Base-by-base conservation (phyloP, 2,888 invertebrate species). In the Neoaliturus tenellus region DNA sequence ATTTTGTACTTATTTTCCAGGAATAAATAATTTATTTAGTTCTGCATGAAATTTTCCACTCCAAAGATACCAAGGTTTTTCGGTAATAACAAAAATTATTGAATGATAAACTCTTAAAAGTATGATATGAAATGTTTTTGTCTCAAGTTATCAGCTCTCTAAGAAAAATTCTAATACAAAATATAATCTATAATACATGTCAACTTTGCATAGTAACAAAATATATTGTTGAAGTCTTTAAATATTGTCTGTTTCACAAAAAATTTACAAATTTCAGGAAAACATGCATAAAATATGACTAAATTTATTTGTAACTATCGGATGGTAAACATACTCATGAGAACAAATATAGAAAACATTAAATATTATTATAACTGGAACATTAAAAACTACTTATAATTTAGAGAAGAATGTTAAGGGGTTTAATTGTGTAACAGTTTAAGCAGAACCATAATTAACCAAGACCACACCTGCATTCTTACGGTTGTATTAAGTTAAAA, bases 211-310 rank as follows among this genome's bases (percentile, higher is more conserved):
- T 78, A 6, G 78, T 78, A 78, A 78, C 78, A 78, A 78, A 78
- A 78, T 78, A 78, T 78, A 78, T 78, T 55, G 55, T 28, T 44
- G 28, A 78, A 78, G 78, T 78, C 78, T 78, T 55, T 33, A 78
- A 78, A 78, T 78, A 78, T 78, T 78, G 78, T 78, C 78, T 78
- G 75, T 17, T 55, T 78, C 78, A 78, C 78, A 78, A 78, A 78
- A 28, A 44, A 4, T 51, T 51, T 51, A 51, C 23, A 23, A 51
- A 51, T 51, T 23, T 23, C 51, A 20, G 1, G 23, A 51, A 51
- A 2, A 51, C 10, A 44, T 44, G 17, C 14, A 12, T 44, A 44
- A 44, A 5, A 39, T n/a, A n/a, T 14, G n/a, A 3, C 12, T 44
- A 44, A 12, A 44, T 14, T 14, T 14, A 44, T 14, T 44, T 44